phyloP scores from a whole-genome alignment of 2,113 vertebrate genomes.

The Diadophis punctatus region DNA sequence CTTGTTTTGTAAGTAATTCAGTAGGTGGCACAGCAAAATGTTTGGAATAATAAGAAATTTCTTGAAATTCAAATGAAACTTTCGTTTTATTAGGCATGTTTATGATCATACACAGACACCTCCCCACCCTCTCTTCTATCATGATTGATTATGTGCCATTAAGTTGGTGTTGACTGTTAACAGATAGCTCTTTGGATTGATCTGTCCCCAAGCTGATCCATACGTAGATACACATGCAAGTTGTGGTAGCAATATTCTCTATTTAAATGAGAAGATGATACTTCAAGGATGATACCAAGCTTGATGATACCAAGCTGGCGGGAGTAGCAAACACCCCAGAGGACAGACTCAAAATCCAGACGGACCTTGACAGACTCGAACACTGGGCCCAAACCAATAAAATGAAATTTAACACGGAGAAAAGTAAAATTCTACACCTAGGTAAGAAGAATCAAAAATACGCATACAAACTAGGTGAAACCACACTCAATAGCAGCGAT shows the following conservation, averaged over 20 bases:
- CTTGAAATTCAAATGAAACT: neutral
- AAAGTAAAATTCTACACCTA: too few relatives aligned
- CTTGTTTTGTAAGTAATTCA: neutral
- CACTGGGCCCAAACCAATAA: too few relatives aligned
- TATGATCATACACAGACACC: neutral
- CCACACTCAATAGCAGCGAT: too few relatives aligned
- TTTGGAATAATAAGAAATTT: neutral
- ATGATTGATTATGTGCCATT: neutral
- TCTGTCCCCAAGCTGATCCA: neutral
- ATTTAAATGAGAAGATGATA: neutral
- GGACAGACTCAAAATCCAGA: too few relatives aligned
- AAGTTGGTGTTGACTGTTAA: neutral
- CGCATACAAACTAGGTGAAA: too few relatives aligned
- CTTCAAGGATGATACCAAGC: too few relatives aligned
- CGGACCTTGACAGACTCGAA: too few relatives aligned
- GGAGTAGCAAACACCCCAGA: too few relatives aligned
- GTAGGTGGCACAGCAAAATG: neutral
- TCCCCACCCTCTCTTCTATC: neutral
- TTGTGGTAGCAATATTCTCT: neutral
- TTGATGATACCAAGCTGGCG: too few relatives aligned
- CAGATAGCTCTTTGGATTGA: neutral
- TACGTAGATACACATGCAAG: neutral
- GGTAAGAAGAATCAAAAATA: too few relatives aligned
- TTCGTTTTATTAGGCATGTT: neutral
- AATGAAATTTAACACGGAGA: too few relatives aligned